Evolutionary conservation across 1,140 invertebrate species (phyloP).

Genomic region (Vollenhovia emeryi): DNA sequence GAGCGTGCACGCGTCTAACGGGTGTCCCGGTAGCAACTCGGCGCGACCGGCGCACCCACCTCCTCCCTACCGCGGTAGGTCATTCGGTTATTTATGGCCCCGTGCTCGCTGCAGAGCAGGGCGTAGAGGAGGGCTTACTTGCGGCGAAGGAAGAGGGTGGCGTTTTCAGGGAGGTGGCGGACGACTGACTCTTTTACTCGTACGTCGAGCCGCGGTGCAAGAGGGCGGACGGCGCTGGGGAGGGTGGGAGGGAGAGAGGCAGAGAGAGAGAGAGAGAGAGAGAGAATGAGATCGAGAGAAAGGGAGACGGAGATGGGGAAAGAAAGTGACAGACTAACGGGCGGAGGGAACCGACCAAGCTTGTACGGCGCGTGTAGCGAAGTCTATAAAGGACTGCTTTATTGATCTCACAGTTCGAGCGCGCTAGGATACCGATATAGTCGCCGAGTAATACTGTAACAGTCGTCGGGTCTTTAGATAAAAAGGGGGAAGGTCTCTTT

Average conservation of each 20-base stretch:
- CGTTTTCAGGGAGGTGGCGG: slow-evolving; percentile 73
- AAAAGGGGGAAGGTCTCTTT: slow-evolving; percentile 22
- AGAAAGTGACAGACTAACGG: slow-evolving; percentile 69
- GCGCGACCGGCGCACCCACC: slow-evolving; percentile 62
- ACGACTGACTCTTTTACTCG: slow-evolving; percentile 64
- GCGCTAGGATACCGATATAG: slow-evolving; percentile 84
- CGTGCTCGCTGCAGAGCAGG: slow-evolving; percentile 70
- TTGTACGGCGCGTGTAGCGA: slow-evolving; percentile 82
- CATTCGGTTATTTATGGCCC: slow-evolving; percentile 83
- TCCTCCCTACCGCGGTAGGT: slow-evolving; percentile 78
- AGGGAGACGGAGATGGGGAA: slow-evolving; percentile 58
- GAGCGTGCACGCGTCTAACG: slow-evolving; percentile 69
- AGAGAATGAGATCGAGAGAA: not conserved
- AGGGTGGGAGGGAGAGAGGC: not conserved
- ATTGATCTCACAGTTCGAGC: slow-evolving; percentile 84
- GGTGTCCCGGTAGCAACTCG: slow-evolving; percentile 68
- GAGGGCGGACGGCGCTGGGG: slow-evolving; percentile 37
- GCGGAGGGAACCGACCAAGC: slow-evolving; percentile 79
- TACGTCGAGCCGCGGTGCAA: slow-evolving; percentile 14
- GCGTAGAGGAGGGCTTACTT: slow-evolving; percentile 62
- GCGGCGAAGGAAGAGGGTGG: slow-evolving; percentile 58
- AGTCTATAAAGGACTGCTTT: slow-evolving; percentile 85
- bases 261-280: slow-evolving; percentile 20
- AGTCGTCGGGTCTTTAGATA: slow-evolving; percentile 45
- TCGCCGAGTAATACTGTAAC: slow-evolving; percentile 57